Evolutionary conservation across 2,888 invertebrate genomes (phyloP), one percentile per base, ranked within the genome.

Genomic region (Sesamia inferens): DNA sequence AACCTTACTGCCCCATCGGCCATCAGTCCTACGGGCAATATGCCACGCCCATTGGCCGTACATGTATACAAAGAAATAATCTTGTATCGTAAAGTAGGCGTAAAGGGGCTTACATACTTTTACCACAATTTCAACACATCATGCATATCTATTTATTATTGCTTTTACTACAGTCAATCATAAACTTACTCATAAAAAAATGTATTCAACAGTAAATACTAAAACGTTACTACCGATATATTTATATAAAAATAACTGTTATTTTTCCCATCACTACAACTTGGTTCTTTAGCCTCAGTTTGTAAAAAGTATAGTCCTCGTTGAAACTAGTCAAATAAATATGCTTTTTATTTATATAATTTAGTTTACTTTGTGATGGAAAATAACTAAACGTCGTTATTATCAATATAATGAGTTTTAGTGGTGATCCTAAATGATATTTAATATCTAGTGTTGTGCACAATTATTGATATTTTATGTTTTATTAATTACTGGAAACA

Each of bases 361-460:
- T 66, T 58, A 74, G 81, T 80, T 81, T 72, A 48, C 66, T 64
- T 24, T 51, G 51, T 75, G 72, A 81, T 82, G 89, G 90, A 90
- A 92, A 90, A 91, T 86, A 83, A 88, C 91, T 85, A 82, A 64
- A 75, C 77, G 13, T 83, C 83, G 74, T 88, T 89, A 89, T 87
- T 78, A 69, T 71, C 39, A 66, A 65, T 78, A 86, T 90, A 88
- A 88, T 77, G 86, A 82, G 86, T 88, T 86, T 79, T 81, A 87
- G 81, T 82, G 83, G 76, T 75, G 72, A 44, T 72, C 61, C 44
- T 84, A 86, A 88, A 85, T 70, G 78, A 70, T 74, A 74, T 83
- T 83, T 84, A 84, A 83, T 86, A n/a, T n/a, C n/a, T n/a, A 79
- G 79, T 70, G 74, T 58, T 63, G 79, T 68, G 76, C 61, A 65